Evolutionary conservation across 2,888 invertebrate species (phyloP), one percentile per base, ranked within the genome.

Genomic region (Caenorhabditis angaria): DNA sequence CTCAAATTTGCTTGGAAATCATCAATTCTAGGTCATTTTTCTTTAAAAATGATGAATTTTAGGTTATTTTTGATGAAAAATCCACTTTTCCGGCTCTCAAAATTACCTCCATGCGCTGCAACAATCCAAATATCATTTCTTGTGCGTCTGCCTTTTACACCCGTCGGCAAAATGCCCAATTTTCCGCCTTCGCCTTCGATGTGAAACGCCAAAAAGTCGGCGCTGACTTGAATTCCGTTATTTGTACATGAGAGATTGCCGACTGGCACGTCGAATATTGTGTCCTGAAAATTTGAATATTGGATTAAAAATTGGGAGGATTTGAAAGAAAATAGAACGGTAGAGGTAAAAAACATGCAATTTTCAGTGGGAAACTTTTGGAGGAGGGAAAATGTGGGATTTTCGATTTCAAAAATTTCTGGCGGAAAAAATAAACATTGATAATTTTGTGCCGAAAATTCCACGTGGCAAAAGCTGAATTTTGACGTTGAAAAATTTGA

Each of bases 201-300:
- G 88, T 95, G 95, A 88, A 96, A 97, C 20, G 94, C 95, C 92
- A 95, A 94, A 88, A 94, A 95, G 12, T 93, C 92, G 20, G 93
- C 93, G 8, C 95, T 95, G 27, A 95, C 93, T 86, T 94, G 92
- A 86, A 97, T 95, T 89, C 95, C 95, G 89, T 95, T 95, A 69
- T 96, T 95, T 90, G 93, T 94, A 22, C 94, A 94, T 88, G 94
- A 94, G 89, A 95, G 93, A 35, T 94, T 94, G 29, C 94, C 95
- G 69, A 95, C 94, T 85, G 92, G 93, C 82, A 97, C 92, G 88
- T 95, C 95, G 81, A 94, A 91, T 80, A 93, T 91, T 86, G 89
- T 89, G 80, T 93, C 93, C 91, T 89, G 73, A 14, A 81, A 72
- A 4, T n/a, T n/a, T n/a, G n/a, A n/a, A n/a, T n/a, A n/a, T n/a